These are phyloP conservation scores for Ellobium chinense DNA, from an alignment of 2,888 invertebrate genomes.

Conservation along the genomic window DNA sequence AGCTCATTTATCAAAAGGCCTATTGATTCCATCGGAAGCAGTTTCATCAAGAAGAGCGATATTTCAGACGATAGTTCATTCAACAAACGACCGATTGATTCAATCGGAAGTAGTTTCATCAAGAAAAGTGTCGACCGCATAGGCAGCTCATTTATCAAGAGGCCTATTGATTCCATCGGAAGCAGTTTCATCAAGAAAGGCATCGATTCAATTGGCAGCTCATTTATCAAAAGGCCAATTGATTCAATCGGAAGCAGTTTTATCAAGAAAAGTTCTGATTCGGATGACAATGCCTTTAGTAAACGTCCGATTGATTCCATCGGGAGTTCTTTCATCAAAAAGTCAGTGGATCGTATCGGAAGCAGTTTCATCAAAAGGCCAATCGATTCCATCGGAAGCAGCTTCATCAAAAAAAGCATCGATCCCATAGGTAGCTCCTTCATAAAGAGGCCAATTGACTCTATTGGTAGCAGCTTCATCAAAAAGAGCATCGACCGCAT, in stretches of 20 bases:
- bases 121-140: slow-evolving; percentile 15
- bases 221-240: slow-evolving; percentile 28
- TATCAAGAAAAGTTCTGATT: slow-evolving; percentile 8
- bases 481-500: background rate
- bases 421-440: slow-evolving; percentile 14
- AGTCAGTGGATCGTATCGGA: slow-evolving; percentile 12
- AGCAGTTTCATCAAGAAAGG: slow-evolving; percentile 21
- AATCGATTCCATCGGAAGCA: slow-evolving; percentile 32
- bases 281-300: slow-evolving; percentile 7
- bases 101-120: slow-evolving; percentile 31
- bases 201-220: slow-evolving; percentile 22
- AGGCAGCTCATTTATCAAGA: slow-evolving; percentile 24
- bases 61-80: slow-evolving; percentile 11
- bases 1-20: slow-evolving; percentile 18
- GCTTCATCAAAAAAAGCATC: slow-evolving; percentile 20
- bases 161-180: slow-evolving; percentile 22
- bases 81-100: slow-evolving; percentile 11
- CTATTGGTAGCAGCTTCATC: slow-evolving; percentile 18
- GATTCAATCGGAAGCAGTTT: slow-evolving; percentile 34
- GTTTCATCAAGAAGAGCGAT: background rate
- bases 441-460: slow-evolving; percentile 21
- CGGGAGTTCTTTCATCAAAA: slow-evolving; percentile 27
- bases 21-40: slow-evolving; percentile 27
- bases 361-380: slow-evolving; percentile 26
- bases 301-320: slow-evolving; percentile 24